Base-by-base conservation (phyloP, 2,797 vertebrate genomes). In the Agapornis canus region DNA sequence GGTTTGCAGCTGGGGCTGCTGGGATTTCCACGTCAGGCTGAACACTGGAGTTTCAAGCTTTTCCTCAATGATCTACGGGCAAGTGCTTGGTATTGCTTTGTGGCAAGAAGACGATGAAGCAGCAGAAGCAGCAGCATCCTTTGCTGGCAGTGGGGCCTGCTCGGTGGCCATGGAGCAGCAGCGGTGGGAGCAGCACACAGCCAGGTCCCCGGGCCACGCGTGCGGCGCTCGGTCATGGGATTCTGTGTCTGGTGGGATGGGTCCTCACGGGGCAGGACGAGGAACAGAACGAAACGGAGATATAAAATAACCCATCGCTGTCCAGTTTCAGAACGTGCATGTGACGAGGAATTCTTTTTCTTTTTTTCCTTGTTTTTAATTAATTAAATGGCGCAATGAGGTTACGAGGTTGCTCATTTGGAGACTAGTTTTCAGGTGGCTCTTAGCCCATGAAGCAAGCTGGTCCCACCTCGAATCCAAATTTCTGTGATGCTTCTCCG, bases 401-500 rank as follows among this genome's bases (percentile, higher is more conserved):
- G 99, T 99, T 99, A 98, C 97, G 98, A 99, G 98, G 99, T 99
- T 98, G 98, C 97, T 98, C 96, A 97, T 98, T 97, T 98, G 97
- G 96, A 98, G 96, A 96, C 97, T 97, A 96, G 97, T 98, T 97
- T 98, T 91, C 96, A 76, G 97, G 98, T 96, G 98, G 97, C 96
- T 95, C 90, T 99, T 98, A 99, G 98, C 99, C 99, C 97, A 99
- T 96, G 98, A 99, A 99, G 98, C 99, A 99, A 97, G 99, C 99
- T 11, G 99, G 99, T 97, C 99, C 99, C 98, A 99, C 99, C 98
- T 99, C 99, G 48, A 99, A 99, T 96, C 99, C 99, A 64, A 99
- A 99, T 98, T 99, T 99, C 98, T 99, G 99, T 57, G 98, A 97
- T 2, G 99, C 96, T 80, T 99, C 99, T 40, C 99, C 99, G 25